These are phyloP conservation scores for Bombycilla garrulus DNA, from an alignment of 2,113 vertebrate species.

Conservation along the genomic window DNA sequence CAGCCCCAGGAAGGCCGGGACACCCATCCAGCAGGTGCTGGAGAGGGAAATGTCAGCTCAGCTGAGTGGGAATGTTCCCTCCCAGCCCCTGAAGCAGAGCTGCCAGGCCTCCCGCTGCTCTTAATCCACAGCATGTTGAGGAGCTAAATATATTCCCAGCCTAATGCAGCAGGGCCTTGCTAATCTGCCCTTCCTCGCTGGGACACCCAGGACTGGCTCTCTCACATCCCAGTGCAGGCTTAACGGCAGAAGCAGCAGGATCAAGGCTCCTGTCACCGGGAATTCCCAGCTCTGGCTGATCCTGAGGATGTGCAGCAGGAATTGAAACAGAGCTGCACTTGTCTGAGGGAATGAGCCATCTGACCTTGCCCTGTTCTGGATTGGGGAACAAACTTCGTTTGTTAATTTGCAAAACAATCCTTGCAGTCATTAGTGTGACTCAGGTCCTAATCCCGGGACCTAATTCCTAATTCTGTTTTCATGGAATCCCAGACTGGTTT, in stretches of 20 bases:
- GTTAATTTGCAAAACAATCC: background rate
- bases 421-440: background rate
- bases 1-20: accelerated
- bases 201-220: background rate
- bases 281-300: background rate
- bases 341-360: background rate
- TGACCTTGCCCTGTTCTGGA: background rate
- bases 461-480: no score
- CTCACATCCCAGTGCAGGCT: background rate
- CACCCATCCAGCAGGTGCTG: background rate
- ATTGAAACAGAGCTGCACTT: slow-evolving; percentile 20
- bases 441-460: background rate
- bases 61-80: background rate
- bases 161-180: slow-evolving; percentile 7
- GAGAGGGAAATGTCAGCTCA: background rate
- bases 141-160: slow-evolving; percentile 32
- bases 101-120: slow-evolving; percentile 40
- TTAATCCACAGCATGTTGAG: slow-evolving; percentile 24
- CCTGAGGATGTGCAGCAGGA: background rate
- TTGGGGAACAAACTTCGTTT: background rate
- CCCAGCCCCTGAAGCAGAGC: background rate
- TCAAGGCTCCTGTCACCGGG: background rate
- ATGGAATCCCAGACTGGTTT: background rate
- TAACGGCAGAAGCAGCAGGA: background rate
- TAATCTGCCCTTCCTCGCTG: slow-evolving; percentile 21